phyloP scores from a whole-genome alignment of 2,113 vertebrate genomes.

The Rana temporaria region DNA sequence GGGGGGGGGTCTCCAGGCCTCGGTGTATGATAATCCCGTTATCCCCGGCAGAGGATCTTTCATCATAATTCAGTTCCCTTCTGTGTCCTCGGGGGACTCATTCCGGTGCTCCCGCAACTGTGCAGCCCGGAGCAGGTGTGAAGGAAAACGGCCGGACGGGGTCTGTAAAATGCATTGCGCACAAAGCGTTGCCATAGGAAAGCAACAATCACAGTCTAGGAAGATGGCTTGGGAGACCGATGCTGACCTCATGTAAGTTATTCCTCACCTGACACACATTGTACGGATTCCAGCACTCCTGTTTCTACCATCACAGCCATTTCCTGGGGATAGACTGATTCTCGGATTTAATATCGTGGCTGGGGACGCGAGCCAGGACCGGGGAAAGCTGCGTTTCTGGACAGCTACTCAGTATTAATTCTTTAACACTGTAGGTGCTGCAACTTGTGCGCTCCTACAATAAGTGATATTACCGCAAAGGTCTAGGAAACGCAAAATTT shows the following conservation, averaged over 20 bases:
- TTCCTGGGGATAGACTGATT: constrained; percentile 31
- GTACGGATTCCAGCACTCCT: constrained; percentile 8
- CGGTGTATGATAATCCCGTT: neutral
- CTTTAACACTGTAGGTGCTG: neutral
- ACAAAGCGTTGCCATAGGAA: neutral
- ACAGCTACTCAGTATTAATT: neutral
- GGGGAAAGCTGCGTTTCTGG: neutral
- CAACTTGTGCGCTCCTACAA: neutral
- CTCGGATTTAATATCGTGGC: neutral
- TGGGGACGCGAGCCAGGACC: constrained; percentile 20
- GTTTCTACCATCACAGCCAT: constrained; percentile 45
- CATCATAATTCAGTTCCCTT: neutral
- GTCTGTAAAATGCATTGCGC: constrained; percentile 11
- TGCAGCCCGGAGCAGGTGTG: constrained; percentile 2
- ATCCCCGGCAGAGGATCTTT: neutral
- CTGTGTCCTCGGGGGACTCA: neutral
- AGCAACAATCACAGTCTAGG: constrained; percentile 8
- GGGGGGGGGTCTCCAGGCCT: no score
- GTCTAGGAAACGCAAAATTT: no score
- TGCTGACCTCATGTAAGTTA: constrained; percentile 27
- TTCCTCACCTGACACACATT: constrained; percentile 33
- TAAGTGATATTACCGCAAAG: no score
- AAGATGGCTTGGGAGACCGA: neutral
- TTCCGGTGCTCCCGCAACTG: neutral
- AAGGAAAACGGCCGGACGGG: neutral